Evolutionary conservation across 2,113 vertebrate species (phyloP), one percentile per base, ranked within the genome.

Genomic region (Anseranas semipalmata): DNA sequence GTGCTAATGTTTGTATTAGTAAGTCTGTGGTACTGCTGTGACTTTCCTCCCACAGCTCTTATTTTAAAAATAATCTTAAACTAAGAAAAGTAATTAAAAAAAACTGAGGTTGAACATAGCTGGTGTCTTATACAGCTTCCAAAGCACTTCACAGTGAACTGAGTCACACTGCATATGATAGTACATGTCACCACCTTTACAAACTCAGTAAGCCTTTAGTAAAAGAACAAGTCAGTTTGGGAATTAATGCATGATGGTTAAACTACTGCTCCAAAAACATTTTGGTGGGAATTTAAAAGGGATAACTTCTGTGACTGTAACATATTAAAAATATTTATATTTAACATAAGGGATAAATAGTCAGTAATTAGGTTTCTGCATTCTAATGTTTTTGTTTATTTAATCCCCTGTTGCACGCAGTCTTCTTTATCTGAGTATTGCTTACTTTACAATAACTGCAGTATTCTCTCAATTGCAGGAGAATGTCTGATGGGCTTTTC

Each of bases 401-500:
- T 75, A 66, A 65, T 66, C 17, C 8, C 19, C 14, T 46, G 10
- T 63, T 88, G 63, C 65, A 56, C 52, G 53, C 76, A 52, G 25
- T 55, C 81, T 67, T 76, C 27, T 79, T 89, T 67, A 68, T 74
- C 39, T 84, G 19, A n/a, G 32, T 70, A 67, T 70, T 87, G 46
- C 46, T 93, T 95, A 18, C 56, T 95, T 94, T 94, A 60, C 1
- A 92, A 15, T 86, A 90, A 93, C 65, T 86, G 72, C 53, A 92
- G 21, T 60, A 35, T 46, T 91, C 60, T 68, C 27, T 59, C 63
- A 82, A 94, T 88, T 89, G 55, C 97, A 99, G 99, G 99, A 98
- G 99, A 72, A 99, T 99, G 99, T 99, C 99, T 27, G 99, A 99
- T 93, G 99, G 99, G 24, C 98, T 99, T 76, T 99, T 99, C 97